phyloP scores from a whole-genome alignment of 2,888 invertebrate species.

The Oxyscelio sp. region DNA sequence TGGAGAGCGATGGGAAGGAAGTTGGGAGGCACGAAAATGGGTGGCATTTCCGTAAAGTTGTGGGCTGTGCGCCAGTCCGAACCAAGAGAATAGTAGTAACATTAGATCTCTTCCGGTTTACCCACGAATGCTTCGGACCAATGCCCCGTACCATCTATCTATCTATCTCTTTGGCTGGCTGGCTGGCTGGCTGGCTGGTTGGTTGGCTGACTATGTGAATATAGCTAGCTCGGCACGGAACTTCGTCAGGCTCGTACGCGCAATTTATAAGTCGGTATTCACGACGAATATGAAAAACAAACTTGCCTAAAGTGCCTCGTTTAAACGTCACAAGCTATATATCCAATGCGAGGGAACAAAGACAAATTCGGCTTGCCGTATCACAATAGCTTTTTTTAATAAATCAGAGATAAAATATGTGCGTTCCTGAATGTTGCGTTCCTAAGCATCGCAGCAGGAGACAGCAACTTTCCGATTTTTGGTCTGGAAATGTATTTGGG shows the following conservation, averaged over 20 bases:
- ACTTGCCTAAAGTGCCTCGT: slow-evolving; percentile 46
- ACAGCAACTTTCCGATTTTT: too few relatives aligned
- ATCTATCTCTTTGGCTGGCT: slow-evolving; percentile 42
- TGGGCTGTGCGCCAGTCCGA: slow-evolving; percentile 80
- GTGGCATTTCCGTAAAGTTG: slow-evolving; percentile 72
- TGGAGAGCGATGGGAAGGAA: slow-evolving; percentile 2
- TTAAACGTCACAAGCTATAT: slow-evolving; percentile 16
- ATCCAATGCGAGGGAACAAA: slow-evolving; percentile 19
- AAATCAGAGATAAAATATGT: slow-evolving; percentile 17
- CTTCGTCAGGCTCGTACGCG: slow-evolving; percentile 45
- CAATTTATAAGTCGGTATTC: slow-evolving; percentile 57
- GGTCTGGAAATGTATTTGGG: too few relatives aligned
- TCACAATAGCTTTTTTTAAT: slow-evolving; percentile 11
- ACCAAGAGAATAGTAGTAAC: slow-evolving; percentile 75
- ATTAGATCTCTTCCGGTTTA: slow-evolving; percentile 81
- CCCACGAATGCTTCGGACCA: slow-evolving; percentile 52
- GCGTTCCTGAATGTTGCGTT: neutral
- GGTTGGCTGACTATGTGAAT: slow-evolving; percentile 31
- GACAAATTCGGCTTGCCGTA: slow-evolving; percentile 14
- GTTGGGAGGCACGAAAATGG: slow-evolving; percentile 14
- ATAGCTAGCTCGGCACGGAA: slow-evolving; percentile 12
- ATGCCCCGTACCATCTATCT: slow-evolving; percentile 48
- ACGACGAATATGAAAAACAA: slow-evolving; percentile 61
- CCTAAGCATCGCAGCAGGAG: neutral
- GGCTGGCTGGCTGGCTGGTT: slow-evolving; percentile 36